Evolutionary conservation across 2,888 invertebrate genomes (phyloP).

Genomic region (Drosophila differens): DNA sequence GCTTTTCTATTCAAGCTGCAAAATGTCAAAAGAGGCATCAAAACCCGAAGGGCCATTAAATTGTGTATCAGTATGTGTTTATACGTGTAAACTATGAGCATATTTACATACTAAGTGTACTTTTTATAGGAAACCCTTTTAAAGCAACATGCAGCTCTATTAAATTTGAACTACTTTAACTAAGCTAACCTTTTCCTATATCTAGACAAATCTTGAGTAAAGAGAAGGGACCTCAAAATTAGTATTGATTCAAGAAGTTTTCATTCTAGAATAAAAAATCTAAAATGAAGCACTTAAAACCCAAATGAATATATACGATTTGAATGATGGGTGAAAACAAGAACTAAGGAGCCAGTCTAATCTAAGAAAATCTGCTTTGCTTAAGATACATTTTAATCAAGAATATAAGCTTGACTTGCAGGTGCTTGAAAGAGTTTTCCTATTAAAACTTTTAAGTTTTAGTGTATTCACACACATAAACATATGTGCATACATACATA

Average conservation of each 20-base stretch:
- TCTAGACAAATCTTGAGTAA: neutral
- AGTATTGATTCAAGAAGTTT: neutral
- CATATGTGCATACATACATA: neutral
- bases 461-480: neutral
- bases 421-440: neutral
- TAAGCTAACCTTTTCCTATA: neutral
- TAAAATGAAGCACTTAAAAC: neutral
- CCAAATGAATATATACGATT: neutral
- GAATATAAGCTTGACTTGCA: neutral
- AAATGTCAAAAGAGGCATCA: slow-evolving; percentile 48
- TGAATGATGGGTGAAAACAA: neutral
- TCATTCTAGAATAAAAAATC: neutral
- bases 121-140: neutral
- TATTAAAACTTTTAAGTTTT: neutral
- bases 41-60: slow-evolving; percentile 18
- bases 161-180: neutral
- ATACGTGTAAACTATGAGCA: neutral
- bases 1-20: slow-evolving; percentile 62
- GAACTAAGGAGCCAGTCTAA: neutral
- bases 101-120: neutral
- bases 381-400: neutral
- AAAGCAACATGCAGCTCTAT: neutral
- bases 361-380: neutral
- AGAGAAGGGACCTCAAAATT: neutral
- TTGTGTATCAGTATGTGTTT: neutral